Percentiles rank a stretch among this genome's conserved stretches.
Evolutionary conservation across 2,888 invertebrate species (phyloP).

Genomic region (Platycheirus albimanus): DNA sequence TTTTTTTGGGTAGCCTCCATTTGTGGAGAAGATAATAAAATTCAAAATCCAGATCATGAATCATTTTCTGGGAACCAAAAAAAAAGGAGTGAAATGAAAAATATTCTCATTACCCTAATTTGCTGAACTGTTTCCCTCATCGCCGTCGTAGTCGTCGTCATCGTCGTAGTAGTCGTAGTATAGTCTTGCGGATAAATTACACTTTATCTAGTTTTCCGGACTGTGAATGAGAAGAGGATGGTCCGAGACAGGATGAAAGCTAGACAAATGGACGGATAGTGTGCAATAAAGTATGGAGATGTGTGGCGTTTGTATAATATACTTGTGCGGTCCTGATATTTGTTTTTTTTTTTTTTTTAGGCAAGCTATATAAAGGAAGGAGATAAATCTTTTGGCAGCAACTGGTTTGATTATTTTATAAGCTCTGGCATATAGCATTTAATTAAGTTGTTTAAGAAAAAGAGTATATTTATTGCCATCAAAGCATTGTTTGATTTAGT

Average conservation of each 20-base stretch:
- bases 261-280: slow-evolving; percentile 38
- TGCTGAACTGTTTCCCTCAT: slow-evolving; percentile 35
- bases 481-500: background rate
- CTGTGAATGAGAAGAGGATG: background rate
- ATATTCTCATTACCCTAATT: slow-evolving; percentile 58
- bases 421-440: background rate
- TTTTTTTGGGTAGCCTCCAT: slow-evolving; percentile 30
- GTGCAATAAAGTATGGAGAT: background rate
- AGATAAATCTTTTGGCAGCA: slow-evolving; percentile 2
- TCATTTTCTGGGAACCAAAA: slow-evolving; percentile 26
- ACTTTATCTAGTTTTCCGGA: slow-evolving; percentile 39
- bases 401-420: background rate
- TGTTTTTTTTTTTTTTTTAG: background rate
- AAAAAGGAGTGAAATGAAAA: slow-evolving; percentile 24
- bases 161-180: too few relatives aligned
- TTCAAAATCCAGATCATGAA: slow-evolving; percentile 32
- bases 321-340: background rate
- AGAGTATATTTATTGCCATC: background rate
- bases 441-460: background rate
- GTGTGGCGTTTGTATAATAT: background rate
- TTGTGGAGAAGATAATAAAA: slow-evolving; percentile 21
- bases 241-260: slow-evolving; percentile 28
- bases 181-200: slow-evolving; percentile 46
- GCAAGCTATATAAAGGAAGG: background rate
- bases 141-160: too few relatives aligned